Evolutionary conservation across 2,113 vertebrate species (phyloP), one percentile per base, ranked within the genome.

Genomic region (Arvicanthis niloticus): DNA sequence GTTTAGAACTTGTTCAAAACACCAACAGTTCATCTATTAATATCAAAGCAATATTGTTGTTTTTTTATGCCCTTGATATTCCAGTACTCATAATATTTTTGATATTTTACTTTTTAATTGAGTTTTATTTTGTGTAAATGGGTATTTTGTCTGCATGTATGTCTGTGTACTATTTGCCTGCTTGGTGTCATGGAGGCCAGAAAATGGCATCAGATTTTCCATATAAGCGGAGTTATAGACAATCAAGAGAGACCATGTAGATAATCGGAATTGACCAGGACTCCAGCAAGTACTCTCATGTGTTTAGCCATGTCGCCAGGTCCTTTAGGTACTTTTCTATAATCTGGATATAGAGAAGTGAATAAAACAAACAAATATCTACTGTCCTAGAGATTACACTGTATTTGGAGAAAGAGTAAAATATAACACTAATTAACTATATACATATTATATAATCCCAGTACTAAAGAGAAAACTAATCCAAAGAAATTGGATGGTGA

Each of bases 51-150:
- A 58, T 1, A 75, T 68, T 1, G 65, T 68, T 91, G 11, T 76
- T 88, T 85, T 8, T 90, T 67, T 40, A 89, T 91, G 91, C 51
- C n/a, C 16, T 91, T 86, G 72, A 91, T 58, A 87, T 31, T 77
- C 4, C 48, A 40, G 21, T 72, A 58, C 19, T 92, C 7, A 16
- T 70, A 91, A 51, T 87, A 13, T 24, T 22, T 53, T 58, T 56
- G 13, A 78, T 78, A 77, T 7, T 9, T 78, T 76, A 15, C 26
- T 31, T 31, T 78, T 51, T 29, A 51, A 15, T 29, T 31, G 31
- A 78, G 17, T 51, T 51, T 51, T 77, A 77, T 77, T 77, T 31
- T 78, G 15, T 51, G 26, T 31, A 51, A 29, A 31, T 51, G 6
- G 2, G 26, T 78, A 51, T 51, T 51, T 51, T 51, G 48, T 51